Conservation (phyloP, 2,797 vertebrate genomes). For the Spinus olivaceus region DNA sequence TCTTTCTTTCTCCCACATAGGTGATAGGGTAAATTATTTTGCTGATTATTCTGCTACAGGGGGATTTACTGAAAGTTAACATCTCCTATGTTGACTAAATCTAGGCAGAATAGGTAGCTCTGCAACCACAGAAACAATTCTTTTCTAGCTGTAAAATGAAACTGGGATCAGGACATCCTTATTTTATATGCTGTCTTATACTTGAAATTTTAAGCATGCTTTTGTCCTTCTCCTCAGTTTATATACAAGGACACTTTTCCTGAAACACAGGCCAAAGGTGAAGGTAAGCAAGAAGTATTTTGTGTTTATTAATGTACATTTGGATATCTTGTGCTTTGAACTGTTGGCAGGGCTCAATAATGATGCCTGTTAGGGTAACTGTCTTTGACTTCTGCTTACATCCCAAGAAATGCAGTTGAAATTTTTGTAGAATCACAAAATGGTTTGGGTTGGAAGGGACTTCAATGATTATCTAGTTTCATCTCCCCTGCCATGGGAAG, state of each 20-base stretch:
- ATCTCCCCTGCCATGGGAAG: not conserved
- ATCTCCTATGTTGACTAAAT: not conserved
- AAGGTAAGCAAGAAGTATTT: constrained; percentile 78
- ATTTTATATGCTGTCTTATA: not conserved
- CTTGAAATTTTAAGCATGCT: not conserved
- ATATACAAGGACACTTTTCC: constrained; percentile 94
- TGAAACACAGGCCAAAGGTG: constrained; percentile 93
- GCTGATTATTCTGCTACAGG: not conserved
- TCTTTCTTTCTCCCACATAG: not conserved
- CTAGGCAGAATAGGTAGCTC: not conserved
- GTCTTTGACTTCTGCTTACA: not conserved
- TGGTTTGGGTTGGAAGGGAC: not conserved
- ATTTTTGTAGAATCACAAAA: not conserved
- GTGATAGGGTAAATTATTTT: not conserved
- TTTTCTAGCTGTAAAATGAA: not conserved
- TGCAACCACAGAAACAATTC: not conserved
- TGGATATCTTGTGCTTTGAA: not conserved
- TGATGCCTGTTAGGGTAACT: not conserved
- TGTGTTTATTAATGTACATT: not conserved
- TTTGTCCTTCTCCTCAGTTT: constrained; percentile 77
- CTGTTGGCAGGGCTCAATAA: not conserved
- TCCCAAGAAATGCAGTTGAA: not conserved
- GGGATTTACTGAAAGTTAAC: not conserved
- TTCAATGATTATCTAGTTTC: not conserved
- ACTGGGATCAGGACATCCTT: not conserved